A percentile compares a stretch with the other conserved stretches of the same genome.
Conservation (phyloP, 2,888 invertebrate species). For the Shargacucullia verbasci region DNA sequence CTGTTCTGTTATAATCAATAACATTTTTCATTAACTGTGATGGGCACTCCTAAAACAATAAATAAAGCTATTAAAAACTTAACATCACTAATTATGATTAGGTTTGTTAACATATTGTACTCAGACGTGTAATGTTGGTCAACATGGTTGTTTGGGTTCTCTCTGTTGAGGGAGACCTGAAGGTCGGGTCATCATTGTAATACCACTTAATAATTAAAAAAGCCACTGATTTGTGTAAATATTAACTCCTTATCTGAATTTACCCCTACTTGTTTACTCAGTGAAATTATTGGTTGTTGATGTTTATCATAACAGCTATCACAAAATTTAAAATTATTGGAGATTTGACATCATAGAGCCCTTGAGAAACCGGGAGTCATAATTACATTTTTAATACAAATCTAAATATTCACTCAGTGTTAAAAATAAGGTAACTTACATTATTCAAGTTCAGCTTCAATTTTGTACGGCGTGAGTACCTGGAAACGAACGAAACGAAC, state of each 20-base stretch:
- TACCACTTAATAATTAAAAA: background rate
- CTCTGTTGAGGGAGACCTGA: constrained; percentile 87
- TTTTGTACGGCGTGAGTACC: too few relatives aligned
- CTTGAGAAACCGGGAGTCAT: too few relatives aligned
- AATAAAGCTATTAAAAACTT: constrained; percentile 1
- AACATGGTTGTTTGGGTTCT: constrained; percentile 81
- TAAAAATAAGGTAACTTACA: too few relatives aligned
- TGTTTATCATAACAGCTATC: too few relatives aligned
- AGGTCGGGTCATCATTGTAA: constrained; percentile 79
- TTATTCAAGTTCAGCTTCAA: too few relatives aligned
- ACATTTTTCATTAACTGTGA: background rate
- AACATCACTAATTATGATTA: background rate
- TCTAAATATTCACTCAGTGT: too few relatives aligned
- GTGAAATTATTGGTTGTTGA: too few relatives aligned
- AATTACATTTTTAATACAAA: too few relatives aligned
- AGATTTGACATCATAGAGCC: too few relatives aligned
- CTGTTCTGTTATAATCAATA: background rate
- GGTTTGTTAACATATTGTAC: constrained; percentile 19
- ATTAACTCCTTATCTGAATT: background rate
- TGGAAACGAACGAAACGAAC: too few relatives aligned
- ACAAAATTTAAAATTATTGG: too few relatives aligned
- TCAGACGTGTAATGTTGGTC: constrained; percentile 73
- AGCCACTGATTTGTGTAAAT: background rate
- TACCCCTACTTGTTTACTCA: too few relatives aligned
- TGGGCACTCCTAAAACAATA: constrained; percentile 14